A percentile compares a stretch with the other conserved stretches of the same genome.
phyloP scores from a whole-genome alignment of 2,113 vertebrate species.

The Cryptomyrus ogoouensis region DNA sequence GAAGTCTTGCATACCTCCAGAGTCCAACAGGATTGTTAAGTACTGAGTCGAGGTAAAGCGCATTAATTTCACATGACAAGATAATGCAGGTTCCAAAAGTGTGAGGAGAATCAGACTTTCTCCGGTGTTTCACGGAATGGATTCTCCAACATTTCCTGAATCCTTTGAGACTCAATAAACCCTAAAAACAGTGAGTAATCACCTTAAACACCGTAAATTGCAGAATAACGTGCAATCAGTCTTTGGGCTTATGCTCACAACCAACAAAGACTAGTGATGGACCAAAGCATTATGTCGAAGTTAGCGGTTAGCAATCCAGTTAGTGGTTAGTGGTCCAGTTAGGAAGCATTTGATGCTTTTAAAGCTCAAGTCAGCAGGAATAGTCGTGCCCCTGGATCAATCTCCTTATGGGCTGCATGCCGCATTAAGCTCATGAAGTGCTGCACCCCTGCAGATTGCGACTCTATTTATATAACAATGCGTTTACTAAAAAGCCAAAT shows the following conservation, averaged over 20 bases:
- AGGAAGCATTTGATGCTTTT: neutral
- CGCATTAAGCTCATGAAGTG: slow-evolving; percentile 20
- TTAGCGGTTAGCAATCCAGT: neutral
- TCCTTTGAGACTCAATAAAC: neutral
- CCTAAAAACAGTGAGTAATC: neutral
- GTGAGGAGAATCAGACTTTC: neutral
- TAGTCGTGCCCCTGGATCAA: slow-evolving; percentile 3
- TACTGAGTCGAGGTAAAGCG: neutral
- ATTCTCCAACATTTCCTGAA: neutral
- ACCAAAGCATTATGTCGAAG: neutral
- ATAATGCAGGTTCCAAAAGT: neutral
- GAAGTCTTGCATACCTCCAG: neutral
- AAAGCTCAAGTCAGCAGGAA: slow-evolving; percentile 6
- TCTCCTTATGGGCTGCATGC: slow-evolving; percentile 5
- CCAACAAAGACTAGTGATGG: neutral
- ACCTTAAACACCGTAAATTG: neutral
- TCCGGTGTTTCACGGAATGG: neutral
- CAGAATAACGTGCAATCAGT: neutral
- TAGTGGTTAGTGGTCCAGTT: neutral
- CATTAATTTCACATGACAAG: neutral
- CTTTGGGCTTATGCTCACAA: neutral
- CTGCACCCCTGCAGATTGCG: slow-evolving; percentile 13
- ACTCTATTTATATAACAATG: slow-evolving; percentile 28
- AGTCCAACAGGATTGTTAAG: neutral
- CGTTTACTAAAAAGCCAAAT: slow-evolving; percentile 27